Conservation (phyloP, 2,888 invertebrate genomes). For the Troides aeacus region DNA sequence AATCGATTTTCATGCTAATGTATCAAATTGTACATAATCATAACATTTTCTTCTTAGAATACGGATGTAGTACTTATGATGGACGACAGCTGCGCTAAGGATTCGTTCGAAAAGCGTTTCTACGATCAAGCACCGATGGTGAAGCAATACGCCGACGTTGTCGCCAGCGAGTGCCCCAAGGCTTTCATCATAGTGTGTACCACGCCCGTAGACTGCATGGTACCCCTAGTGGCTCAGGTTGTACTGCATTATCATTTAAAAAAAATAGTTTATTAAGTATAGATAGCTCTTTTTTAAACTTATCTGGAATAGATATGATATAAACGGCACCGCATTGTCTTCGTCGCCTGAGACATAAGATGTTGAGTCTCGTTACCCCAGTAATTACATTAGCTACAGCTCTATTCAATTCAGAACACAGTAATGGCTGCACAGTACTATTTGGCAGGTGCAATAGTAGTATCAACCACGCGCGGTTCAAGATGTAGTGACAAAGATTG, state of each 20-base stretch:
- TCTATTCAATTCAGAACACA: no score
- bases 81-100: constrained; percentile 55
- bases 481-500: no score
- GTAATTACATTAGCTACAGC: no score
- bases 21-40: not conserved
- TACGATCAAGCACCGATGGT: constrained; percentile 63
- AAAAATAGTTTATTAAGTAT: not conserved
- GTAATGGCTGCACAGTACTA: no score
- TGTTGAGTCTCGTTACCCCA: no score
- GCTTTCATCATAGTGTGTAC: constrained; percentile 76
- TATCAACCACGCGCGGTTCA: no score
- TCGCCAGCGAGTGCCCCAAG: constrained; percentile 75
- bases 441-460: no score
- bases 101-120: constrained; percentile 61
- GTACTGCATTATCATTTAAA: constrained; percentile 15
- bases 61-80: constrained; percentile 69
- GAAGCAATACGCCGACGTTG: constrained; percentile 68
- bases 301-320: not conserved
- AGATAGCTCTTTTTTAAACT: not conserved
- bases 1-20: no score
- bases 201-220: constrained; percentile 77
- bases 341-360: no score
- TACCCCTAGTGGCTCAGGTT: constrained; percentile 75
- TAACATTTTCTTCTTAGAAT: constrained; percentile 49
- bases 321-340: no score